phyloP scores from a whole-genome alignment of 2,888 invertebrate species.

The Yponomeuta sedellus region DNA sequence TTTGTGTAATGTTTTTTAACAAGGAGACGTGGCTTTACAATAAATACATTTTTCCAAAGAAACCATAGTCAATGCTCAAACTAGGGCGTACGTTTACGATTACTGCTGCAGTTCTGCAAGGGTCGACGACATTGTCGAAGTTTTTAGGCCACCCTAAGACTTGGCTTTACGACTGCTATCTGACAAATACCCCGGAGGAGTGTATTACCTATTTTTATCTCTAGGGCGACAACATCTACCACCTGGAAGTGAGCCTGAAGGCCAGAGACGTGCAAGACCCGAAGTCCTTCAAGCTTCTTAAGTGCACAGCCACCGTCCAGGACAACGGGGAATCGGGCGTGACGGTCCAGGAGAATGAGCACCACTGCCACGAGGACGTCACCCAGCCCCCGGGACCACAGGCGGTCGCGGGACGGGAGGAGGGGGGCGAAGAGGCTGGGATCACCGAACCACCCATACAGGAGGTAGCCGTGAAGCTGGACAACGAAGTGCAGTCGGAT shows the following conservation, averaged over 20 bases:
- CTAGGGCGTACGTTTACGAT: no score
- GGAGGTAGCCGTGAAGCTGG: constrained; percentile 44
- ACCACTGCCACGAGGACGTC: constrained; percentile 38
- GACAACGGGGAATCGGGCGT: constrained; percentile 36
- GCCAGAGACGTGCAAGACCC: constrained; percentile 37
- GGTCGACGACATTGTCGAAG: no score
- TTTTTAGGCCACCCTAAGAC: no score
- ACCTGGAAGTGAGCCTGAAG: constrained; percentile 45
- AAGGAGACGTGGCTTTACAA: no score
- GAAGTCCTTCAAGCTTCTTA: constrained; percentile 36
- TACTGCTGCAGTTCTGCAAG: no score
- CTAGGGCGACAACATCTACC: constrained; percentile 43
- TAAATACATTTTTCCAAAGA: no score
- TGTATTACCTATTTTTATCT: constrained; percentile 13
- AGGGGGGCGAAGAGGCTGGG: constrained; percentile 24
- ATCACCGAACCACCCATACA: constrained; percentile 25
- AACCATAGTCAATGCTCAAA: no score
- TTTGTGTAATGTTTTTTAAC: no score
- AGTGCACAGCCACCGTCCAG: constrained; percentile 46
- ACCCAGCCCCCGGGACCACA: constrained; percentile 12
- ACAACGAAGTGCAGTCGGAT: constrained; percentile 57
- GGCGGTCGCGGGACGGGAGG: constrained; percentile 15
- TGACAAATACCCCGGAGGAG: no score
- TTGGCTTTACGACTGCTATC: no score
- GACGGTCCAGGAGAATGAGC: constrained; percentile 33